Evolutionary conservation across 2,797 vertebrate species (phyloP).

Genomic region (Darevskia mixta): DNA sequence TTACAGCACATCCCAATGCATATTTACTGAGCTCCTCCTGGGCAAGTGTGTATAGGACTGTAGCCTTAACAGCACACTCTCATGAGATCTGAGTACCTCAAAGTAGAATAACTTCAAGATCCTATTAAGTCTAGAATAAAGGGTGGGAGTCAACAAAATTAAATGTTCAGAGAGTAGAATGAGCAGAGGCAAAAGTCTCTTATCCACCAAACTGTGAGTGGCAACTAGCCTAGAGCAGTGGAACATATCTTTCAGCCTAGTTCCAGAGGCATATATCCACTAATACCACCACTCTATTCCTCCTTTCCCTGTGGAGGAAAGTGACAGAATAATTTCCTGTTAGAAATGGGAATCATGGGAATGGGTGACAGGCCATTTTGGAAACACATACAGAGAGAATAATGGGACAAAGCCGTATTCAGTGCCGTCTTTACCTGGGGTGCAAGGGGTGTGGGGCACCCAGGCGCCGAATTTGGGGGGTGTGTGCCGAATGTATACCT

Average conservation of each 20-base stretch:
- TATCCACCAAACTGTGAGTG: neutral
- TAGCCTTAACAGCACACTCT: slow-evolving; percentile 7
- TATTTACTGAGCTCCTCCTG: neutral
- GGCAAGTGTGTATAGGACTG: neutral
- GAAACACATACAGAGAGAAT: neutral
- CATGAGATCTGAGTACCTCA: neutral
- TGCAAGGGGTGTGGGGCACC: no score
- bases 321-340: neutral
- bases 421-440: no score
- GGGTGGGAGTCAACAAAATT: no score
- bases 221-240: neutral
- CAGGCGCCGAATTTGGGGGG: no score
- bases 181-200: neutral
- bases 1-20: neutral
- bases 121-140: no score
- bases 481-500: no score
- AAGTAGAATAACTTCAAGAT: no score
- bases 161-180: neutral
- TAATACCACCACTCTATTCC: no score
- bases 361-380: neutral
- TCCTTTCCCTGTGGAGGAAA: neutral
- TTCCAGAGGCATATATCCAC: no score
- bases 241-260: no score
- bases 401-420: no score
- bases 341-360: neutral